phyloP scores from a whole-genome alignment of 2,797 vertebrate genomes.

The Luscinia megarhynchos region DNA sequence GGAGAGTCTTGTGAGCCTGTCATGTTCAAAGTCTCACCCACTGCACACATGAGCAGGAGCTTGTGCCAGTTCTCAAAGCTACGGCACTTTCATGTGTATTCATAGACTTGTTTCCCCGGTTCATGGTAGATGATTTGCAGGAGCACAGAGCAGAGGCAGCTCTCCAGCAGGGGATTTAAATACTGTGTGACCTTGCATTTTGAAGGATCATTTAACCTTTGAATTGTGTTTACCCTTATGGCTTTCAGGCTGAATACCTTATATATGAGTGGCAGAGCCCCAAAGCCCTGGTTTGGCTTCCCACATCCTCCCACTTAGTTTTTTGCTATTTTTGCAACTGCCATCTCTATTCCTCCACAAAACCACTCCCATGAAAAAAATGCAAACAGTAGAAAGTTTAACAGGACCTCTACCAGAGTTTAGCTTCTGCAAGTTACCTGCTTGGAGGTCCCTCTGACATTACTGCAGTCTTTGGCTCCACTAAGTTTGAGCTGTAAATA shows the following conservation, averaged over 20 bases:
- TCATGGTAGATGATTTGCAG: slow-evolving; percentile 42
- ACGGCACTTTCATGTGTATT: not conserved
- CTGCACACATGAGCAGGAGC: not conserved
- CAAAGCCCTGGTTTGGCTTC: not conserved
- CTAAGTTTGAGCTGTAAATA: not conserved
- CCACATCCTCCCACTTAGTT: not conserved
- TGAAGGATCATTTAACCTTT: not conserved
- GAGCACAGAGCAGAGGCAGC: not conserved
- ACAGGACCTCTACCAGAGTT: not conserved
- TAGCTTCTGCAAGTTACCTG: not conserved
- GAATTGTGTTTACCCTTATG: not conserved
- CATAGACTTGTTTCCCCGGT: not conserved
- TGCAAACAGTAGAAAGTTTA: not conserved
- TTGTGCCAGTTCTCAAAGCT: not conserved
- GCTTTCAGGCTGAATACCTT: not conserved
- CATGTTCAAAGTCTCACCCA: accelerated
- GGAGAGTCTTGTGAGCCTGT: not conserved
- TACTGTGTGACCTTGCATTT: not conserved
- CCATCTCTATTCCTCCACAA: not conserved
- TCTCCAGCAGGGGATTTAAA: not conserved
- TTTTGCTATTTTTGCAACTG: not conserved
- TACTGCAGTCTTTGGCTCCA: not conserved
- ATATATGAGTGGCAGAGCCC: not conserved
- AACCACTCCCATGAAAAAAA: not conserved
- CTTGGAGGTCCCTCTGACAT: not conserved